Evolutionary conservation across 2,888 invertebrate genomes (phyloP).

Genomic region (Panorpa germanica): DNA sequence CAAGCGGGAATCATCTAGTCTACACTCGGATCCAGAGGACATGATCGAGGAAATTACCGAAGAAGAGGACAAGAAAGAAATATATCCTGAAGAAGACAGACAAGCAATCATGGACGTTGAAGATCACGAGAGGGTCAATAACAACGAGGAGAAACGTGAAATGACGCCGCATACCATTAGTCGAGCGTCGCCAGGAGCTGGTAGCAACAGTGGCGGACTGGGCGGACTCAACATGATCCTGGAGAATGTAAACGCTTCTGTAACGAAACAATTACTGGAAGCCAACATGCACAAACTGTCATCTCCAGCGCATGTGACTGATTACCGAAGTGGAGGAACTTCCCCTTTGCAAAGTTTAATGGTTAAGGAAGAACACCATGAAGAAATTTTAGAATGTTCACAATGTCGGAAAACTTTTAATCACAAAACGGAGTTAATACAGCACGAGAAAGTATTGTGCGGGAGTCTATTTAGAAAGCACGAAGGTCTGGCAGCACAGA

Average conservation of each 20-base stretch:
- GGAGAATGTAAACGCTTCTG: conserved; percentile 54
- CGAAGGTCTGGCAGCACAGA: conserved; percentile 59
- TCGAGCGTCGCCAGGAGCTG: conserved; percentile 15
- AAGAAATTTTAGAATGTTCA: conserved; percentile 28
- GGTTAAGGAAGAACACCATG: conserved; percentile 15
- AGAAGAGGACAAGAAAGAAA: conserved; percentile 31
- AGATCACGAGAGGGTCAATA: conserved; percentile 29
- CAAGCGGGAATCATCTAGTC: conserved; percentile 21
- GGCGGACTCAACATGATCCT: conserved; percentile 50
- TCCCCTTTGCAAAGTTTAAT: conserved; percentile 17
- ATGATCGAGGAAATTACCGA: conserved; percentile 40
- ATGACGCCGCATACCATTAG: conserved; percentile 17
- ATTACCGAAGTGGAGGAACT: conserved; percentile 24
- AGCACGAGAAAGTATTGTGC: conserved; percentile 50
- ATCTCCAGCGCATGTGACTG: conserved; percentile 29
- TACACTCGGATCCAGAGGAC: conserved; percentile 33
- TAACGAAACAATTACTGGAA: conserved; percentile 53
- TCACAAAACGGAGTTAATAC: conserved; percentile 37
- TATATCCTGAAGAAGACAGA: conserved; percentile 27
- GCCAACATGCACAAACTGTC: conserved; percentile 47
- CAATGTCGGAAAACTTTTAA: conserved; percentile 38
- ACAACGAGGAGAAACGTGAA: conserved; percentile 28
- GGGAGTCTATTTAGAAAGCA: conserved; percentile 37
- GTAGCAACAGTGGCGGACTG: conserved; percentile 29
- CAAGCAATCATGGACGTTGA: conserved; percentile 54